A percentile compares a stretch with the other conserved stretches of the same genome.
Evolutionary conservation across 2,888 invertebrate genomes (phyloP).

Genomic region (Agrypnus murinus): DNA sequence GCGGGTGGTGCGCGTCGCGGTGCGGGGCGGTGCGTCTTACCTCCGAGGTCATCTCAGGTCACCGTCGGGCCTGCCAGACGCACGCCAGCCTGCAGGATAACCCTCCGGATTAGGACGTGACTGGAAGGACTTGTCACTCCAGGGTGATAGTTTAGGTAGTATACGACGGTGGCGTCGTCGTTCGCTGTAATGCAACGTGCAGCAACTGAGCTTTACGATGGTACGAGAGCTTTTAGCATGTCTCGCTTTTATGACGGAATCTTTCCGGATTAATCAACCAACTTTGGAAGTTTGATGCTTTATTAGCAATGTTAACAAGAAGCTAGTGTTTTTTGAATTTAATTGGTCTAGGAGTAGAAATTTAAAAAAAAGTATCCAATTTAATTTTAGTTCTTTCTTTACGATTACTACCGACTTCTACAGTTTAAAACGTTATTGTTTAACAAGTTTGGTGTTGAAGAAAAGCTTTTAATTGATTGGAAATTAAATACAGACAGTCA

Average conservation of each 20-base stretch:
- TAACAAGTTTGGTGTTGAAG: no score
- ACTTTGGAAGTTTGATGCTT: slow-evolving; percentile 5
- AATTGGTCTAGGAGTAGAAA: neutral
- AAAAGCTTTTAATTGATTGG: no score
- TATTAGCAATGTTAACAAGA: neutral
- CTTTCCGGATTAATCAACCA: slow-evolving; percentile 34
- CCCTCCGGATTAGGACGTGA: slow-evolving; percentile 59
- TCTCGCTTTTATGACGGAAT: slow-evolving; percentile 37
- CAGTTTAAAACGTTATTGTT: no score
- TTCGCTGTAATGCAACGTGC: slow-evolving; percentile 5
- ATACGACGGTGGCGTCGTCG: slow-evolving; percentile 27
- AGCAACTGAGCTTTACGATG: slow-evolving; percentile 30
- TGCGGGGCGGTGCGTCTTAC: slow-evolving; percentile 59
- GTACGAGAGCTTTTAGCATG: slow-evolving; percentile 36
- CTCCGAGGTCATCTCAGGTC: slow-evolving; percentile 59
- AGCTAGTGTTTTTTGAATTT: neutral
- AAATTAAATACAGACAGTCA: no score
- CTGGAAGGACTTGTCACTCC: slow-evolving; percentile 52
- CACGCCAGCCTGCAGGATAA: slow-evolving; percentile 60
- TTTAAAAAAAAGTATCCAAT: no score
- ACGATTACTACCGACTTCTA: no score
- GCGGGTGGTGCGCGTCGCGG: slow-evolving; percentile 58
- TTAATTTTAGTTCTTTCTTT: no score
- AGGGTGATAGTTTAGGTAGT: slow-evolving; percentile 28
- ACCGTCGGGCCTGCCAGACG: slow-evolving; percentile 61